A percentile compares a stretch with the other conserved stretches of the same genome.
These are phyloP conservation scores for Pelodiscus sinensis DNA, from an alignment of 2,113 vertebrate genomes.

Conservation along the genomic window DNA sequence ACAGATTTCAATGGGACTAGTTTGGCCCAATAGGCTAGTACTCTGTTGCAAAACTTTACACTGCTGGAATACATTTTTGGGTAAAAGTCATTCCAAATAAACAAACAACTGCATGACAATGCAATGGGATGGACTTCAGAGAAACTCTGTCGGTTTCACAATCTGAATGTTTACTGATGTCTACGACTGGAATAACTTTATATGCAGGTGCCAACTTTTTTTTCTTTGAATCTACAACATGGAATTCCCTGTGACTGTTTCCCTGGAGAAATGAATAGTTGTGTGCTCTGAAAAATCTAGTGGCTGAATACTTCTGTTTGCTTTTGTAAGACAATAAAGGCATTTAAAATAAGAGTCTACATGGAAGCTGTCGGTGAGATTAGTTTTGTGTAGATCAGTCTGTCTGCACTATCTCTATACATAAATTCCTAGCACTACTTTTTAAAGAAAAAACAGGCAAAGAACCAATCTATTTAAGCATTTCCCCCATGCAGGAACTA, in stretches of 20 bases:
- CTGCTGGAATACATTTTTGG: neutral
- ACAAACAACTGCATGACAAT: neutral
- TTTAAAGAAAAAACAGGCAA: neutral
- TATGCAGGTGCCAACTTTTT: neutral
- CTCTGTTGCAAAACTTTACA: neutral
- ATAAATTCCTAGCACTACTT: conserved; percentile 12
- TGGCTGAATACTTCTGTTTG: neutral
- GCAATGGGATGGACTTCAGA: neutral
- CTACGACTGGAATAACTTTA: neutral
- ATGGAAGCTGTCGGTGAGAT: neutral
- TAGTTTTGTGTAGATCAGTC: conserved; percentile 37
- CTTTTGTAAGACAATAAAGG: conserved; percentile 25
- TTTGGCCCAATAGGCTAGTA: neutral
- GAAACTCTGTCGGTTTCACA: conserved; percentile 2
- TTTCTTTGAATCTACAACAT: neutral
- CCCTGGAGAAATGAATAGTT: neutral
- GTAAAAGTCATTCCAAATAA: neutral
- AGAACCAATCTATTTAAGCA: conserved; percentile 17
- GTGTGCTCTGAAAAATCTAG: conserved; percentile 17
- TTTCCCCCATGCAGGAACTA: conserved; percentile 30
- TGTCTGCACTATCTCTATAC: neutral
- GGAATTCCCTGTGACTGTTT: neutral
- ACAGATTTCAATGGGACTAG: neutral
- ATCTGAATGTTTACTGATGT: neutral
- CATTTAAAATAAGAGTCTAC: conserved; percentile 35